Evolutionary conservation across 2,888 invertebrate species (phyloP).

Genomic region (Suillia variegata): DNA sequence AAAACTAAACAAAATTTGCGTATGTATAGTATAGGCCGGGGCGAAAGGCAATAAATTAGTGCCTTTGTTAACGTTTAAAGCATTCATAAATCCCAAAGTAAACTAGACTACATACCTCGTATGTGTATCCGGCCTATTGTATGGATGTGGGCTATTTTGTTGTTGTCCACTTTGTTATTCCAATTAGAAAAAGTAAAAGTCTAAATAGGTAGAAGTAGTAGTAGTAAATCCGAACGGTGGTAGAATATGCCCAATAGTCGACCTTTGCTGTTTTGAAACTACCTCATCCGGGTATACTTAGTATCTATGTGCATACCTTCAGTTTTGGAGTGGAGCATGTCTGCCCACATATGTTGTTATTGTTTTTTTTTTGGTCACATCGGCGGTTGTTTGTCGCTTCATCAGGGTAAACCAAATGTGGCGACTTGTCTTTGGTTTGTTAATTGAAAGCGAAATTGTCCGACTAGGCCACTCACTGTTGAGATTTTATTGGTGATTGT

Average conservation of each 20-base stretch:
- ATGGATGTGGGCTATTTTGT: neutral
- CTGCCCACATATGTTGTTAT: conserved; percentile 25
- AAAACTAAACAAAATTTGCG: conserved; percentile 49
- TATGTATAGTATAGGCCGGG: conserved; percentile 40
- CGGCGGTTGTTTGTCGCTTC: conserved; percentile 29
- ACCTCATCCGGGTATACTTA: neutral
- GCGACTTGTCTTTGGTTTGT: conserved; percentile 22
- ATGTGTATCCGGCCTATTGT: neutral
- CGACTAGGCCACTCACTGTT: too few relatives aligned
- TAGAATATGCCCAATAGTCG: neutral
- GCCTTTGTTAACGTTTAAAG: conserved; percentile 42
- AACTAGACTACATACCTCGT: conserved; percentile 47
- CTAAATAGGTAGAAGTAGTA: neutral
- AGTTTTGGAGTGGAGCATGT: neutral
- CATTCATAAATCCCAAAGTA: conserved; percentile 61
- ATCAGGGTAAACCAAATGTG: neutral
- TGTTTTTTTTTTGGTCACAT: conserved; percentile 36
- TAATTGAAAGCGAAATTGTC: conserved; percentile 21
- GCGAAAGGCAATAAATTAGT: conserved; percentile 56
- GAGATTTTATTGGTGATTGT: too few relatives aligned
- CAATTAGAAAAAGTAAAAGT: conserved; percentile 30
- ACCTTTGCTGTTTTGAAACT: neutral
- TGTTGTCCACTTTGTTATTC: conserved; percentile 40
- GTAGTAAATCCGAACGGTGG: neutral
- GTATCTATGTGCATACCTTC: too few relatives aligned